A percentile compares a stretch with the other conserved stretches of the same genome.
phyloP scores from a whole-genome alignment of 1,140 invertebrate species.

The Drosophila ambigua region DNA sequence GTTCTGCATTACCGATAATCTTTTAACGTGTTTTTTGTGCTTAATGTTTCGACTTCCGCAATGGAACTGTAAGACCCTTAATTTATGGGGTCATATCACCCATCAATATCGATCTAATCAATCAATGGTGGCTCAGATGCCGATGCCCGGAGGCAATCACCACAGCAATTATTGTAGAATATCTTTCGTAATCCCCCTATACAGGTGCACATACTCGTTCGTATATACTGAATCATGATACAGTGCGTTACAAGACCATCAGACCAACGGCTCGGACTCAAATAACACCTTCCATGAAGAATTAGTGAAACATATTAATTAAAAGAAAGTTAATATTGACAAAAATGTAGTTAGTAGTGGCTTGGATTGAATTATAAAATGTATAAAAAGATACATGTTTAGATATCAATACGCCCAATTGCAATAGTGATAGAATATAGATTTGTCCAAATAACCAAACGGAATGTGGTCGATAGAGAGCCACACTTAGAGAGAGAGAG shows the following conservation, averaged over 20 bases:
- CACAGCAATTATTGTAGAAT: constrained; percentile 42
- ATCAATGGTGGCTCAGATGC: constrained; percentile 26
- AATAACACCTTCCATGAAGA: too few relatives aligned
- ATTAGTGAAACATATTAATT: too few relatives aligned
- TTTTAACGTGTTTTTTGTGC: not conserved
- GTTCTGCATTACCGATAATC: constrained; percentile 11
- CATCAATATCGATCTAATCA: constrained; percentile 25
- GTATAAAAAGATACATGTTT: too few relatives aligned
- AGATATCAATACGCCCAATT: too few relatives aligned
- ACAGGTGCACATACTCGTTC: constrained; percentile 21
- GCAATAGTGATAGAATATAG: too few relatives aligned
- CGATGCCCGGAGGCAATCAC: constrained; percentile 39
- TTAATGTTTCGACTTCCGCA: constrained; percentile 28
- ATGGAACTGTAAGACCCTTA: constrained; percentile 15
- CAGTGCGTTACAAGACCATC: not conserved
- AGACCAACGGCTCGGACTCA: too few relatives aligned
- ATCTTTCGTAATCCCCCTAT: constrained; percentile 41
- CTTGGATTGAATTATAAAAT: too few relatives aligned
- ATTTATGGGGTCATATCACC: constrained; percentile 45
- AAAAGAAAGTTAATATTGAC: too few relatives aligned
- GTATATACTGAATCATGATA: constrained; percentile 9
- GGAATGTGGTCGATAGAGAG: too few relatives aligned
- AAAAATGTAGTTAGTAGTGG: too few relatives aligned
- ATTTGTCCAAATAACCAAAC: too few relatives aligned
- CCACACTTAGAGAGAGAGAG: too few relatives aligned